Evolutionary conservation across 2,113 vertebrate genomes (phyloP).

Genomic region (Colossoma macropomum): DNA sequence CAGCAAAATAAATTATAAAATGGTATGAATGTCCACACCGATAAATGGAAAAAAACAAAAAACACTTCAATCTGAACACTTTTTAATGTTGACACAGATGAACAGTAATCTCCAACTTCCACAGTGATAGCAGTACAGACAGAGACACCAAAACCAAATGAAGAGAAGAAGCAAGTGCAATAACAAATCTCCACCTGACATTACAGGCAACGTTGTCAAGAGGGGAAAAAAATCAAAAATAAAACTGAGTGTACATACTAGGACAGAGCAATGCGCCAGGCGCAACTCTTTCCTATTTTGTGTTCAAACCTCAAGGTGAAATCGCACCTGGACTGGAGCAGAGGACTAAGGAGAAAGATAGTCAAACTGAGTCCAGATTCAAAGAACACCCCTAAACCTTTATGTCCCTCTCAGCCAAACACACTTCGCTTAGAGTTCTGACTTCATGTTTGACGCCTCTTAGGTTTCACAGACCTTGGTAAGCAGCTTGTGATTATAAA

Average conservation of each 20-base stretch:
- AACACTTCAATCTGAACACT: slow-evolving; percentile 69
- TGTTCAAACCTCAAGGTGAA: slow-evolving; percentile 21
- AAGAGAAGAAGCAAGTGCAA: slow-evolving; percentile 46
- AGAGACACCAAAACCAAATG: slow-evolving; percentile 15
- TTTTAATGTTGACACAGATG: slow-evolving; percentile 74
- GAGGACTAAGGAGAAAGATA: background rate
- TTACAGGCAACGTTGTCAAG: slow-evolving; percentile 10
- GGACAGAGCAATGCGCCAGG: slow-evolving; percentile 8
- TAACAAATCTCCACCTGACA: slow-evolving; percentile 32
- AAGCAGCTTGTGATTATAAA: slow-evolving; percentile 58
- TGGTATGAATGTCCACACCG: background rate
- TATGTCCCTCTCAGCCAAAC: slow-evolving; percentile 24
- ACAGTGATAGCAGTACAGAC: slow-evolving; percentile 59
- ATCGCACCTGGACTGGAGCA: slow-evolving; percentile 8
- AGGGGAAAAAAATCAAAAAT: background rate
- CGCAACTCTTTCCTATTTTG: background rate
- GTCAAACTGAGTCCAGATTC: background rate
- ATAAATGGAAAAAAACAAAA: background rate
- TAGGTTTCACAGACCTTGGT: slow-evolving; percentile 36
- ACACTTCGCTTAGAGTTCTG: slow-evolving; percentile 49
- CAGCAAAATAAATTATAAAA: slow-evolving; percentile 15
- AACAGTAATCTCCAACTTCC: slow-evolving; percentile 68
- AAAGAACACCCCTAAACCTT: background rate
- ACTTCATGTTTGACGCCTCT: slow-evolving; percentile 12
- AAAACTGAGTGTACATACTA: slow-evolving; percentile 46